phyloP scores from a whole-genome alignment of 2,113 vertebrate genomes.

The Tringa solitaria region DNA sequence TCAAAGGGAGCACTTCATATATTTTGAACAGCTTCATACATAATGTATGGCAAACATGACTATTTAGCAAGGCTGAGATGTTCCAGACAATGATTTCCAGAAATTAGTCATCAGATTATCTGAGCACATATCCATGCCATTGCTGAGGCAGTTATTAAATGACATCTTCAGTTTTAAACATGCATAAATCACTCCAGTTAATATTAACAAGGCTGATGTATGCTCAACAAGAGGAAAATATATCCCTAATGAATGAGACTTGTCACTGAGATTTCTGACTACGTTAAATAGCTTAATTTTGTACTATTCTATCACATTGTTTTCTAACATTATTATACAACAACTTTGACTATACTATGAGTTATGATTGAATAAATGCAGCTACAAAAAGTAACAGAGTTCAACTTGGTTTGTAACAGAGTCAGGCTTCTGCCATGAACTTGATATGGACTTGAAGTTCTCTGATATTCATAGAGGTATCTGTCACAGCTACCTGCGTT shows the following conservation, averaged over 20 bases:
- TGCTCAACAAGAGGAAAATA: not conserved
- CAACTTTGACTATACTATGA: not conserved
- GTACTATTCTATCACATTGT: not conserved
- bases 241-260: not conserved
- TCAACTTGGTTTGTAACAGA: not conserved
- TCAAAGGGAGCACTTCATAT: not conserved
- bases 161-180: not conserved
- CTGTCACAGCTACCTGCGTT: not conserved
- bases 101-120: not conserved
- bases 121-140: not conserved
- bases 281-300: not conserved
- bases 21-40: not conserved
- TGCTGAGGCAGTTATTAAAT: slow-evolving; percentile 6
- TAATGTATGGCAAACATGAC: not conserved
- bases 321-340: not conserved
- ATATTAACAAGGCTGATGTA: not conserved
- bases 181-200: not conserved
- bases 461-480: not conserved
- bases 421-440: not conserved
- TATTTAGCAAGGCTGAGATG: not conserved
- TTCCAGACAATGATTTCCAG: not conserved
- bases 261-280: not conserved
- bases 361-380: not conserved
- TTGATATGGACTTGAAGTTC: not conserved
- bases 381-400: not conserved